Base-by-base conservation (phyloP, 1,140 invertebrate genomes). In the Diploscapter pachys region DNA sequence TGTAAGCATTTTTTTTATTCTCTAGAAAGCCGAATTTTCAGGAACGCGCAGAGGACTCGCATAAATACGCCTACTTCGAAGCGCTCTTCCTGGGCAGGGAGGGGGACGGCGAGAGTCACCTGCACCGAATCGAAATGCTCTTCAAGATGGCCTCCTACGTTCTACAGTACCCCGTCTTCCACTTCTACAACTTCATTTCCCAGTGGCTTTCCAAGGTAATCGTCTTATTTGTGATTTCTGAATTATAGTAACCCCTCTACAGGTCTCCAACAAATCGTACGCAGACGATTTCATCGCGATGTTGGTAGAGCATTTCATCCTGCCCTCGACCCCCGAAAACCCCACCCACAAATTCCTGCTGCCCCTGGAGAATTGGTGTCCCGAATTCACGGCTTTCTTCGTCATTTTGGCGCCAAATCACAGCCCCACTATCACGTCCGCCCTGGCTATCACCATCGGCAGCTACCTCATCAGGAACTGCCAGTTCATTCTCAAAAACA, bases 1-100 rank as follows among this genome's bases (percentile, higher is more conserved):
- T 51, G 69, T 76, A 9, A 73, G 48, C 51, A 11, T n/a, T 71
- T 31, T 59, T 31, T 71, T 6, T 71, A 13, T 71, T 3, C 51
- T 68, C 4, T 64, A 48, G 48, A 50, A 64, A 5, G 3, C 3
- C n/a, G 5, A 50, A 6, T 9, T 55, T 72, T 48, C 8, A 76
- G 74, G 74, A 76, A 53, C 61, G 64, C 61, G 70, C 54, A 4
- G 74, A 76, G 11, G 74, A 73, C 66, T 59, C 61, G 3, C 59
- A 73, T n/a, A 50, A 71, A 53, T 73, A 76, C 49, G 54, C 74
- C 3, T 76, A 65, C 55, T 76, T 76, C 53, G 74, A 76, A 49
- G 62, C 64, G 6, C 63, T 76, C n/a, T 76, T 76, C 64, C 56
- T 72, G 2, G 74, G 70, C 2, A 53, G 70, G 55, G 70, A 61